A percentile compares a stretch with the other conserved stretches of the same genome.
These are phyloP conservation scores for Microcebus murinus DNA, from an alignment of 2,113 vertebrate genomes.

Conservation along the genomic window DNA sequence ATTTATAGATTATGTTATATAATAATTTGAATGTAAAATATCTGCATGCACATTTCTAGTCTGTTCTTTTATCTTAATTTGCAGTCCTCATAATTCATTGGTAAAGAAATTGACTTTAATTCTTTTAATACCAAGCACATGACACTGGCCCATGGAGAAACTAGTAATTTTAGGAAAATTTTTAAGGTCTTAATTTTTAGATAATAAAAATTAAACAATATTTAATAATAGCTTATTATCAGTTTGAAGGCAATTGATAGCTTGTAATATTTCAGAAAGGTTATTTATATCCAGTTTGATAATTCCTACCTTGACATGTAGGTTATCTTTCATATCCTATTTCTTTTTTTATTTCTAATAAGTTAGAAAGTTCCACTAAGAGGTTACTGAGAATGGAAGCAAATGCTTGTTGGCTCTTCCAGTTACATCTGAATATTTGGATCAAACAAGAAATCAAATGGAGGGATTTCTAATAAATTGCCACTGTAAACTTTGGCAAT, in stretches of 20 bases:
- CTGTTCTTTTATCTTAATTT: conserved; percentile 78
- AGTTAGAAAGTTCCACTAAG: neutral
- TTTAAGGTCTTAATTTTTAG: conserved; percentile 33
- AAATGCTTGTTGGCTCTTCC: neutral
- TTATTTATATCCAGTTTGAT: neutral
- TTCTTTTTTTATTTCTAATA: conserved; percentile 16
- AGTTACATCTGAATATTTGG: conserved; percentile 2
- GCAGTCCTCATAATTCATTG: conserved; percentile 75
- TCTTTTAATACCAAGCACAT: conserved; percentile 76
- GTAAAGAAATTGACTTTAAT: conserved; percentile 79
- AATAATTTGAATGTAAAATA: conserved; percentile 68
- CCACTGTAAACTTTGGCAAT: neutral
- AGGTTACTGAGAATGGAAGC: neutral
- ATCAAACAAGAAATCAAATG: neutral
- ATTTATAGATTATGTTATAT: conserved; percentile 79
- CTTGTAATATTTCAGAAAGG: neutral
- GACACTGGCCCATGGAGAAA: neutral
- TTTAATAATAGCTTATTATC: neutral
- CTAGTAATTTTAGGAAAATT: neutral
- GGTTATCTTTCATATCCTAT: neutral
- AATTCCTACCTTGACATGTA: neutral
- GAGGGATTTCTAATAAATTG: neutral
- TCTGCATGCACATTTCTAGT: conserved; percentile 68
- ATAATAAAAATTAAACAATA: neutral
- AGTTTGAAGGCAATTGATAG: neutral